Base-by-base conservation (phyloP, 30 jellyfish, hydroid and myxozoan genomes). In the Turritopsis rubra region DNA sequence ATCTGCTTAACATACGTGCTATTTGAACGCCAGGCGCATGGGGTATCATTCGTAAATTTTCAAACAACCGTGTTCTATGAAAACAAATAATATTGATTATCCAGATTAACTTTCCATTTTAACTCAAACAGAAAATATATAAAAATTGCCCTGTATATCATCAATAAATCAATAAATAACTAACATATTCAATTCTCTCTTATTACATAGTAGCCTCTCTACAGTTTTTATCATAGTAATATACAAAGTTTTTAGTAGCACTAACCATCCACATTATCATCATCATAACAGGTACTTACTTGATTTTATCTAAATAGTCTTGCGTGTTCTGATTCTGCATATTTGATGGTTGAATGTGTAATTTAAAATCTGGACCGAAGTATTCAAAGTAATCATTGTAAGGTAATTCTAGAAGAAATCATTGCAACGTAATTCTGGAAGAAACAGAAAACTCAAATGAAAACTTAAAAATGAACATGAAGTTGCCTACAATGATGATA, bases 1-100 rank as follows among this genome's bases (percentile, higher is more conserved):
- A 27, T 7, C 9, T 23, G 4, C 18, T n/a, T 52, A 21, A 72
- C 95, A 13, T 87, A 87, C 95, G 98, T 52, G 89, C 96, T 96
- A 92, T 92, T 81, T 88, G 98, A 29, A 92, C 96, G 22, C 98
- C 96, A 52, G 99, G 99, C 0, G 99, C 99, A 65, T 89, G 93
- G 0, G 99, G 97, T 29, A 94, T 85, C 97, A 88, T 89, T n/a
- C 99, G 87, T 31, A 94, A 83, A 74, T 94, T 94, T 75, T 94
- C 99, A 66, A 79, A 94, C 53, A 94, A 53, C 8, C 98, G 86
- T 30, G 85, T 93, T 73, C 98, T 91, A 71, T 54, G 52, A 54
- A 22, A 31, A 74, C 21, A 78, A 23, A 54, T 3, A 24, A 74
- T 16, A 13, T 5, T 3, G 5, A 3, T 41, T 41, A 3, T 3